These are phyloP conservation scores for Wiebesia pumilae DNA, from an alignment of 1,140 invertebrate genomes.

Conservation along the genomic window DNA sequence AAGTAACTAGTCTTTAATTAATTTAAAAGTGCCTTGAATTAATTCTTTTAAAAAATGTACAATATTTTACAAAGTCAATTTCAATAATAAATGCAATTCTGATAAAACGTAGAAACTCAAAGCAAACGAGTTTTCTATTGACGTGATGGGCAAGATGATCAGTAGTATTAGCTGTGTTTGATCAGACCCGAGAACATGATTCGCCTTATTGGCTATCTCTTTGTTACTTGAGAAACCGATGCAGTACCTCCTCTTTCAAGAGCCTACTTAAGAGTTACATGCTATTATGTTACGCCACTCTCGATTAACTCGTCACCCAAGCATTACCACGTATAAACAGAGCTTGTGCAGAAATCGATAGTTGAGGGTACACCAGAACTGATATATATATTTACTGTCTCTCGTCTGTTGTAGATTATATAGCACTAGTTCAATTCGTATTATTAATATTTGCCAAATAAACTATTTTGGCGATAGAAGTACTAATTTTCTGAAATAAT, in stretches of 20 bases:
- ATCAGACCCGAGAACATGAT: not conserved
- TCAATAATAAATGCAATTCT: no score
- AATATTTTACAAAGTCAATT: no score
- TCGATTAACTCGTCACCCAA: conserved; percentile 35
- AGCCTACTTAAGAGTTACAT: conserved; percentile 49
- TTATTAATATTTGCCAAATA: no score
- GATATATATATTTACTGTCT: no score
- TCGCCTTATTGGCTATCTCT: not conserved
- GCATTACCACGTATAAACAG: not conserved
- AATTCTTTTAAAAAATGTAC: no score
- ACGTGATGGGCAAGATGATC: not conserved
- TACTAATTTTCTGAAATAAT: no score
- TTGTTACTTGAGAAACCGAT: conserved; percentile 25
- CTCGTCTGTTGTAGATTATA: no score
- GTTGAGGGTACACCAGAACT: conserved; percentile 3
- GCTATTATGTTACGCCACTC: conserved; percentile 17
- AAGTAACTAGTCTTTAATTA: no score
- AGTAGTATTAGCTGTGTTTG: conserved; percentile 1
- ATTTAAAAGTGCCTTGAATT: no score
- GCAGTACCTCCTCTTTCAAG: conserved; percentile 1
- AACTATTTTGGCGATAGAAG: no score
- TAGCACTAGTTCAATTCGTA: no score
- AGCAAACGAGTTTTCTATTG: not conserved
- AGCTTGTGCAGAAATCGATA: conserved; percentile 33
- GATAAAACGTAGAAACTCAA: no score